Evolutionary conservation across 1,140 invertebrate genomes (phyloP).

Genomic region (Brachionus plicatilis): DNA sequence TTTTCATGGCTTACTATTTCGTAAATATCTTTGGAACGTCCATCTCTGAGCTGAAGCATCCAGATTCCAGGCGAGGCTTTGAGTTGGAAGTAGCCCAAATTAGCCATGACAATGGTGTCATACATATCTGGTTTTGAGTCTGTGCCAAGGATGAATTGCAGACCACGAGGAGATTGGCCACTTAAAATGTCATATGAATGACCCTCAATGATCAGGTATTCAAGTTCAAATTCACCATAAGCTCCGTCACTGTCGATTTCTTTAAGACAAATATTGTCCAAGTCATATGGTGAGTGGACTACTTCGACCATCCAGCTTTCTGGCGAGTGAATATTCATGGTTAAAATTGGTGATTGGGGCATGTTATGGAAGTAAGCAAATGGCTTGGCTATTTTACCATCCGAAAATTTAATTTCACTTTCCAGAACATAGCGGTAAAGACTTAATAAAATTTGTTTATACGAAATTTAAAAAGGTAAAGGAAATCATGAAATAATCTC

Average conservation of each 20-base stretch:
- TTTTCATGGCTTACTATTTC: constrained; percentile 66
- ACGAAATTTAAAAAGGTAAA: too few relatives aligned
- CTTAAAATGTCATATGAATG: constrained; percentile 84
- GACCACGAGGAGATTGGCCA: constrained; percentile 85
- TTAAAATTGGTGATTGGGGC: constrained; percentile 84
- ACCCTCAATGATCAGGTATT: constrained; percentile 83
- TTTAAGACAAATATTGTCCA: constrained; percentile 85
- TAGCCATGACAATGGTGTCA: constrained; percentile 99
- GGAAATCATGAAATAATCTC: too few relatives aligned
- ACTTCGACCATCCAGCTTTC: constrained; percentile 98
- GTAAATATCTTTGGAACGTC: constrained; percentile 85
- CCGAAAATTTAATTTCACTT: constrained; percentile 73
- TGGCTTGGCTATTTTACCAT: constrained; percentile 67
- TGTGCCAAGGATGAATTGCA: constrained; percentile 91
- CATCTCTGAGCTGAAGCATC: constrained; percentile 68
- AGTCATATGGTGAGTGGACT: constrained; percentile 84
- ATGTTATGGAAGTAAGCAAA: constrained; percentile 76
- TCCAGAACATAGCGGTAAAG: constrained; percentile 94
- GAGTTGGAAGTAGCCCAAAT: constrained; percentile 73
- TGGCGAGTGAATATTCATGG: constrained; percentile 87
- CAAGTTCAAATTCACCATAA: constrained; percentile 79
- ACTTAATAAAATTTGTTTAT: constrained; percentile 55
- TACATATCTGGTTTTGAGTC: constrained; percentile 62
- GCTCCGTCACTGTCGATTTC: constrained; percentile 59
- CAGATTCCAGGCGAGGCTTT: constrained; percentile 96